Base-by-base conservation (phyloP, 2,888 invertebrate genomes). In the Callyntrura guangdongensis region DNA sequence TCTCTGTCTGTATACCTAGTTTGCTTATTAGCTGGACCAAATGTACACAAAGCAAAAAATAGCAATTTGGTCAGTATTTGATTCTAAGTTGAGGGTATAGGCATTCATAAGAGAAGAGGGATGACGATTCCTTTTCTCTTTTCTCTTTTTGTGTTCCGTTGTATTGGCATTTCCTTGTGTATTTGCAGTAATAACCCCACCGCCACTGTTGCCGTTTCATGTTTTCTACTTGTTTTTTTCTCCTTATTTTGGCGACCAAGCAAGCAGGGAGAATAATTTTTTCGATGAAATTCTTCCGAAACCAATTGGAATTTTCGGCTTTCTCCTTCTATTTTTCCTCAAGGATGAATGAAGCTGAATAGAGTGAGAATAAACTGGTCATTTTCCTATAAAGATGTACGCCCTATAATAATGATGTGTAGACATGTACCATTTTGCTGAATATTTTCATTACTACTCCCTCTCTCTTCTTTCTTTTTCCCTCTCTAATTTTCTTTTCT, bases 261-360 rank as follows among this genome's bases (percentile, higher is more conserved):
- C 27, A 36, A 36, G 36, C 22, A 45, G 5, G 45, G n/a, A 14
- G 27, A 17, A 56, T 79, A 56, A 27, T 79, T 79, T 79, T 77
- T 79, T 59, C 8, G 25, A 79, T 27, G 79, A 56, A 56, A 79
- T 79, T 79, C 79, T 59, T 27, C 11, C 45, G n/a, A 64, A 82
- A 47, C 64, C 82, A 82, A 82, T 82, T 82, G 82, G 64, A 82
- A 64, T 82, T 82, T 79, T 81, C 59, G n/a, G 27, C 56, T 81
- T n/a, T 82, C 22, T 47, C 6, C 12, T 64, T 6, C 3, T 45
- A 36, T 27, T 22, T 79, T 36, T 56, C 79, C 79, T 56, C 36
- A 56, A 81, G 81, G 59, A 81, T 81, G 59, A 59, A 45, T 14
- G n/a, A 77, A 49, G 12, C 53, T 77, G 67, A n/a, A 25, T 69